A percentile compares a stretch with the other conserved stretches of the same genome.
These are phyloP conservation scores for Syngnathus acus DNA, from an alignment of 2,797 vertebrate genomes.

Conservation along the genomic window DNA sequence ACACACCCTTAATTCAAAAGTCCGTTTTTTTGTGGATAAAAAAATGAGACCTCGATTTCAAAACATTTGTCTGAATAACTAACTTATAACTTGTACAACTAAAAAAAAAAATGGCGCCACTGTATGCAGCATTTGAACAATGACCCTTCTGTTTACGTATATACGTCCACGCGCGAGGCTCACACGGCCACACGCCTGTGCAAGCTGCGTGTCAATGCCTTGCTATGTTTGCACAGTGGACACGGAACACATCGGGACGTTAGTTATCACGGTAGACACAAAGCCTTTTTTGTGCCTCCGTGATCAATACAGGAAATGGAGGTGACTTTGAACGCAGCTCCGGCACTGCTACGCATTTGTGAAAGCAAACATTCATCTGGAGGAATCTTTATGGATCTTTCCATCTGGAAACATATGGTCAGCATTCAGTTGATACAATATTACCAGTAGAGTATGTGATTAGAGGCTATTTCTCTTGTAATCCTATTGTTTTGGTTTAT, in stretches of 20 bases:
- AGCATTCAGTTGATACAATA: not conserved
- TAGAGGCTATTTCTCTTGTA: not conserved
- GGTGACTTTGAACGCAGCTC: constrained; percentile 4
- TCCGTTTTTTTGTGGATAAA: no score
- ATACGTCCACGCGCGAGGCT: not conserved
- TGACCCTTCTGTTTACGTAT: not conserved
- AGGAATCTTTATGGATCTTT: not conserved
- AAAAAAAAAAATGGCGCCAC: not conserved
- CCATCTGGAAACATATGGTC: not conserved
- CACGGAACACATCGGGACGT: constrained; percentile 57
- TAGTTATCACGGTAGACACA: constrained; percentile 35
- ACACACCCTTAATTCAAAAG: no score
- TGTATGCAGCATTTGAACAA: not conserved
- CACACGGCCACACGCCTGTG: not conserved
- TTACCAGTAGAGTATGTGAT: not conserved
- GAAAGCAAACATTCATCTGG: not conserved
- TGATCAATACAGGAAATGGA: constrained; percentile 7
- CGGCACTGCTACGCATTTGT: not conserved
- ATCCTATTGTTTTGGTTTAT: not conserved
- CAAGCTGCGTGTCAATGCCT: constrained; percentile 67
- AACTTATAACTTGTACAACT: no score
- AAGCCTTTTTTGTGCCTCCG: constrained; percentile 23
- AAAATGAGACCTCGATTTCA: no score
- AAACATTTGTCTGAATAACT: no score
- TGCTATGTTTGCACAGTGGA: constrained; percentile 63